These are phyloP conservation scores for Dipodomys merriami DNA, from an alignment of 2,113 vertebrate species.

Conservation along the genomic window DNA sequence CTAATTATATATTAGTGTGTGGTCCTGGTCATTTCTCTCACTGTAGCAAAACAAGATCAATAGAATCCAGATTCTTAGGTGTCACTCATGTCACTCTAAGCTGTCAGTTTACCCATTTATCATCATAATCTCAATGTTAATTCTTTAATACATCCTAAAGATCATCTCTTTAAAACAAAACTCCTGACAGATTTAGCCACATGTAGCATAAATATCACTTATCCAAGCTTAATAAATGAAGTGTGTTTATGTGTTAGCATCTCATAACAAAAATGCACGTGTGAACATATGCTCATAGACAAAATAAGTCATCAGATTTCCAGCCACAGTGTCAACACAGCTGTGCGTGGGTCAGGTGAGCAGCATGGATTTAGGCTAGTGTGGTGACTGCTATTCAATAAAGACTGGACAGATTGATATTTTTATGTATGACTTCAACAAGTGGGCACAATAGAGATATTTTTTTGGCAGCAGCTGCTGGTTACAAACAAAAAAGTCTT, in stretches of 20 bases:
- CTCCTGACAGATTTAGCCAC: background rate
- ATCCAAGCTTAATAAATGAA: conserved; percentile 17
- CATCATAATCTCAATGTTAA: conserved; percentile 38
- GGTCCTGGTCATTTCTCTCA: background rate
- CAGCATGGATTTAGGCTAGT: no score
- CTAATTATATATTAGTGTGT: background rate
- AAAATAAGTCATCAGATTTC: background rate
- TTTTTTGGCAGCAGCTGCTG: conserved; percentile 49
- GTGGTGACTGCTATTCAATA: background rate
- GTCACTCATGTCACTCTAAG: background rate
- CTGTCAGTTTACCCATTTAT: conserved; percentile 44
- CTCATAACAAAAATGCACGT: background rate
- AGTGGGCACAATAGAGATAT: conserved; percentile 67
- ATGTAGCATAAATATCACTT: conserved; percentile 34
- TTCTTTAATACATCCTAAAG: conserved; percentile 18
- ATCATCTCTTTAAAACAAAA: background rate
- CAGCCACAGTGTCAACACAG: background rate
- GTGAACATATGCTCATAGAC: background rate
- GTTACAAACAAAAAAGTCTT: conserved; percentile 59
- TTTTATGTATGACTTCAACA: conserved; percentile 57
- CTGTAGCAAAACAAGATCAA: conserved; percentile 10
- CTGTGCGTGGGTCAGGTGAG: no score
- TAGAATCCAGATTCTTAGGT: conserved; percentile 29
- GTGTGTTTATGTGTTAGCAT: background rate
- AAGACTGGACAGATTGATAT: background rate